Evolutionary conservation across 1,140 invertebrate genomes (phyloP).

Genomic region (Zaprionus lachaisei): DNA sequence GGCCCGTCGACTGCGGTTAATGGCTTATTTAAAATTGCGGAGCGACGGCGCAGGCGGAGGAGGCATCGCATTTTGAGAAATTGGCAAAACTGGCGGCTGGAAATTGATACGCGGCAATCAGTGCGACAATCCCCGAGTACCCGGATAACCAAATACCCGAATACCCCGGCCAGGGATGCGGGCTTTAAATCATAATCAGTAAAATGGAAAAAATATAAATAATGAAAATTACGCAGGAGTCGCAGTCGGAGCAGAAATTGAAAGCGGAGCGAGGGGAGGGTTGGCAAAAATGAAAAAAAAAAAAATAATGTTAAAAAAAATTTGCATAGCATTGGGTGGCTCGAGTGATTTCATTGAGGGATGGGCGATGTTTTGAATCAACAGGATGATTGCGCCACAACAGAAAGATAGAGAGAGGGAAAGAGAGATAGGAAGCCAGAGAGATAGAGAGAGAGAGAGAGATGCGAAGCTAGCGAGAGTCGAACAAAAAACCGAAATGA

Average conservation of each 20-base stretch:
- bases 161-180: conserved; percentile 12
- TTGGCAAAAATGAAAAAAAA: conserved; percentile 52
- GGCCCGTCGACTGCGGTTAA: conserved; percentile 75
- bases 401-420: background rate
- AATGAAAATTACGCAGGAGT: conserved; percentile 70
- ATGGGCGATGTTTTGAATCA: conserved; percentile 61
- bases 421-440: background rate
- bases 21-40: conserved; percentile 78
- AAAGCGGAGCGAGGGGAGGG: conserved; percentile 68
- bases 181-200: conserved; percentile 83
- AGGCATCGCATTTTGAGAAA: conserved; percentile 69
- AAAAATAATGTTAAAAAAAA: conserved; percentile 42
- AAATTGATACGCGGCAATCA: conserved; percentile 80
- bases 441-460: background rate
- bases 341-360: conserved; percentile 41
- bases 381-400: conserved; percentile 69
- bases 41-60: conserved; percentile 33
- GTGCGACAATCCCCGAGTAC: conserved; percentile 40
- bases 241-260: conserved; percentile 58
- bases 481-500: conserved; percentile 72
- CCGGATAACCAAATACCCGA: conserved; percentile 10
- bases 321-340: conserved; percentile 68
- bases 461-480: background rate
- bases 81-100: conserved; percentile 74
- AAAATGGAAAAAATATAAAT: conserved; percentile 83